Evolutionary conservation across 2,797 vertebrate genomes (phyloP).

Genomic region (Siniperca undulata): DNA sequence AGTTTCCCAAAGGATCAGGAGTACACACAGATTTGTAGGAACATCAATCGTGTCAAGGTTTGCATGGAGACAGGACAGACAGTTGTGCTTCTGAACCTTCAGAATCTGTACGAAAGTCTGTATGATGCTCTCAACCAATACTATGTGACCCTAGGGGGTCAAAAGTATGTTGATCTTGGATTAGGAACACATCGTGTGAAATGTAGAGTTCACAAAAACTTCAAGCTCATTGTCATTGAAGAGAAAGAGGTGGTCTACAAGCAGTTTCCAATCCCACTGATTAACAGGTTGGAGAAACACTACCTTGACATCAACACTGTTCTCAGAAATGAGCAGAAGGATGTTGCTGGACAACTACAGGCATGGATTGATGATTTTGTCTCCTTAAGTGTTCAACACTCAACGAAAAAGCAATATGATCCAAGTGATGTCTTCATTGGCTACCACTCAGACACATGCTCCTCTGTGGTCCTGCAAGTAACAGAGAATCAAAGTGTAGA

Average conservation of each 20-base stretch:
- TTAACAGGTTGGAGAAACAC: conserved; percentile 95
- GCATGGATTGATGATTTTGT: conserved; percentile 85
- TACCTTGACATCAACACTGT: conserved; percentile 90
- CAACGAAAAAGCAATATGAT: conserved; percentile 71
- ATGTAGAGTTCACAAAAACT: conserved; percentile 91
- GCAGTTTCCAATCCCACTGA: conserved; percentile 92
- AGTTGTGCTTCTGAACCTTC: conserved; percentile 90
- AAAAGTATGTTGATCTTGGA: conserved; percentile 93
- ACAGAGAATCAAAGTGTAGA: conserved; percentile 61
- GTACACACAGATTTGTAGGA: conserved; percentile 91
- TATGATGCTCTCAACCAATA: conserved; percentile 93
- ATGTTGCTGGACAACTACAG: conserved; percentile 75
- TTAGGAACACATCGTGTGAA: conserved; percentile 95
- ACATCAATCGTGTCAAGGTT: conserved; percentile 90
- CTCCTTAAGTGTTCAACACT: background rate
- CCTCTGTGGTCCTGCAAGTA: conserved; percentile 90
- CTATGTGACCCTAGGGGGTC: conserved; percentile 91
- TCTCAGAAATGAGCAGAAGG: conserved; percentile 81
- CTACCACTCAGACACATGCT: conserved; percentile 89
- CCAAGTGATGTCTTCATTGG: conserved; percentile 89
- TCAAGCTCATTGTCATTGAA: conserved; percentile 91
- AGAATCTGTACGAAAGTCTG: conserved; percentile 92
- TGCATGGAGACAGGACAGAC: conserved; percentile 92
- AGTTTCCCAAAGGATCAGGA: conserved; percentile 94
- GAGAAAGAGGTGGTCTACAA: conserved; percentile 92